Evolutionary conservation across 2,113 vertebrate species (phyloP).

Genomic region (Bujurquina vittata): DNA sequence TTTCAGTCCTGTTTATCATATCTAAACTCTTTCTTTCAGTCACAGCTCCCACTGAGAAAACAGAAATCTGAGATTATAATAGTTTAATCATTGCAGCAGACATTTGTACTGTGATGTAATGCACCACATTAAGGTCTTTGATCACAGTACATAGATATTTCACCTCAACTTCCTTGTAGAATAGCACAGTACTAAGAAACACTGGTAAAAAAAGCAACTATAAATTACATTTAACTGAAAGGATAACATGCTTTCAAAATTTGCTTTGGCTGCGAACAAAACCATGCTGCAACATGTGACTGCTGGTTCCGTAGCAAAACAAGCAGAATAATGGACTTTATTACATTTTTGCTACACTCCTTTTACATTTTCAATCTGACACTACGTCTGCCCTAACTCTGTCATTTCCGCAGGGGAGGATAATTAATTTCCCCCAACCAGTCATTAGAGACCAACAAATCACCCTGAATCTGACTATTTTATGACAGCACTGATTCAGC

Average conservation of each 20-base stretch:
- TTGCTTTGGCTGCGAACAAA: not conserved
- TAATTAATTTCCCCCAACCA: not conserved
- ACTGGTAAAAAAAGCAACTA: not conserved
- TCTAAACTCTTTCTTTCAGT: not conserved
- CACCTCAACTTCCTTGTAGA: not conserved
- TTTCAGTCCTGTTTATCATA: not conserved
- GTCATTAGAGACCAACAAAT: not conserved
- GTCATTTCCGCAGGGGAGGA: not conserved
- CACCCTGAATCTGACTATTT: not conserved
- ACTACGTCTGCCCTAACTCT: not conserved
- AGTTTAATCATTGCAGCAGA: conserved; percentile 31
- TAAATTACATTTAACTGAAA: not conserved
- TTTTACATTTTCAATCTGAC: not conserved
- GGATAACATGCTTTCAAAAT: not conserved
- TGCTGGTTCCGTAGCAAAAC: not conserved
- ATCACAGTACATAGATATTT: not conserved
- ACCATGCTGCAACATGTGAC: not conserved
- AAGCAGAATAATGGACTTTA: not conserved
- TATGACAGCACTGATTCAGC: not conserved
- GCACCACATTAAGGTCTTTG: conserved; percentile 19
- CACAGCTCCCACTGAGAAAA: not conserved
- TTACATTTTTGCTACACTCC: not conserved
- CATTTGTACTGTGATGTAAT: not conserved
- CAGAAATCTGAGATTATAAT: not conserved
- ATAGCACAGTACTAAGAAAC: not conserved